Conservation (phyloP, 1,140 invertebrate species). For the Drosophila orena region DNA sequence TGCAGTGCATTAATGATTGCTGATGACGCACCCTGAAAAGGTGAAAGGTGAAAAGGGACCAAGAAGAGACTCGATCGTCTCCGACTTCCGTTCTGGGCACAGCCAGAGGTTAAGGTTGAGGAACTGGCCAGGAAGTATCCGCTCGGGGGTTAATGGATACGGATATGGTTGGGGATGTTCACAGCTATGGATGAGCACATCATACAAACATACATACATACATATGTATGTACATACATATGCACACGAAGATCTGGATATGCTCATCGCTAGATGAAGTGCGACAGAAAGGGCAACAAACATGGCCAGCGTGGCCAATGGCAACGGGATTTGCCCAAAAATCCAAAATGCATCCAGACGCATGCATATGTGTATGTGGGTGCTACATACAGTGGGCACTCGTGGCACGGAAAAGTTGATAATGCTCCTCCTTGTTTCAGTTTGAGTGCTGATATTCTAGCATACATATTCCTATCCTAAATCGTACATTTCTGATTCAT, state of each 20-base stretch:
- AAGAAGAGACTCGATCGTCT: slow-evolving; percentile 47
- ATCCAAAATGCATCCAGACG: slow-evolving; percentile 32
- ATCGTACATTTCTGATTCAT: no score
- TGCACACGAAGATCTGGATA: neutral
- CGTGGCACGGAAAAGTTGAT: neutral
- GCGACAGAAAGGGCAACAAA: slow-evolving; percentile 23
- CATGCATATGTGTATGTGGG: slow-evolving; percentile 1
- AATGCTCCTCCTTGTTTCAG: no score
- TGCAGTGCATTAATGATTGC: slow-evolving; percentile 29
- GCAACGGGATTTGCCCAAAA: slow-evolving; percentile 43
- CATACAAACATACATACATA: no score
- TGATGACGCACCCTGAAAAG: slow-evolving; percentile 56
- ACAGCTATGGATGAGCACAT: no score
- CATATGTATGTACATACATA: neutral
- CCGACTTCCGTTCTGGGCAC: slow-evolving; percentile 62
- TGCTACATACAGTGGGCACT: slow-evolving; percentile 9
- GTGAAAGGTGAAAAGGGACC: slow-evolving; percentile 32
- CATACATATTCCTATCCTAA: neutral
- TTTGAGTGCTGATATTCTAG: neutral
- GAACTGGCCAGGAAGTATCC: slow-evolving; percentile 24
- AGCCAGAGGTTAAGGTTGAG: slow-evolving; percentile 72
- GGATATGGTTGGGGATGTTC: slow-evolving; percentile 6
- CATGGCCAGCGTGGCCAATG: slow-evolving; percentile 35
- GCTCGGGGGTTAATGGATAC: slow-evolving; percentile 40
- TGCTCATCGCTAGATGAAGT: slow-evolving; percentile 22